A percentile compares a stretch with the other conserved stretches of the same genome.
These are phyloP conservation scores for Callipepla squamata DNA, from an alignment of 2,113 vertebrate species.

Conservation along the genomic window DNA sequence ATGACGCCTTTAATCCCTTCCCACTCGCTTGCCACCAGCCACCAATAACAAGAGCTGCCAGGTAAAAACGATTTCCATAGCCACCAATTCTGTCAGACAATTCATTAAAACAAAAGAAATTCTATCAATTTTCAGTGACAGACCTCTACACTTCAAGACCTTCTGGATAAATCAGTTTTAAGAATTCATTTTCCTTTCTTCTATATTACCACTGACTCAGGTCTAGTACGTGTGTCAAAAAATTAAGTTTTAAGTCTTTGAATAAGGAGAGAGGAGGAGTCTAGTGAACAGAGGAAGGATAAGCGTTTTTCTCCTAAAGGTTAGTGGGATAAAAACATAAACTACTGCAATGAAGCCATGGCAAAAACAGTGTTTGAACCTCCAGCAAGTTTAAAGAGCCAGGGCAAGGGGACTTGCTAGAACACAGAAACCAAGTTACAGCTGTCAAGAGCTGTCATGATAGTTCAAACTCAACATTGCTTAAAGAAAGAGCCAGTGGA, in stretches of 20 bases:
- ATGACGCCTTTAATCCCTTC: neutral
- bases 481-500: neutral
- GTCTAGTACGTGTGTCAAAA: neutral
- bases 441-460: conserved; percentile 47
- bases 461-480: conserved; percentile 3
- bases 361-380: conserved; percentile 11
- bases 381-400: conserved; percentile 31
- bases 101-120: neutral
- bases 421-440: conserved; percentile 42
- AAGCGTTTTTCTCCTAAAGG: neutral
- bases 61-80: neutral
- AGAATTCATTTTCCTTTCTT: neutral
- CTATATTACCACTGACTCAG: neutral
- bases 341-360: conserved; percentile 11
- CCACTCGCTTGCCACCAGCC: neutral
- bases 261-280: neutral
- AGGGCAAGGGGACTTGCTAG: conserved; percentile 37
- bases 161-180: neutral
- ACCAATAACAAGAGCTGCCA: neutral
- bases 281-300: neutral
- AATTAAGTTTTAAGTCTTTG: neutral
- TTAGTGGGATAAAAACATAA: neutral
- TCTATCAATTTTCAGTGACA: neutral
- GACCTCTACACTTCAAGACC: neutral
- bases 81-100: neutral